These are phyloP conservation scores for Rousettus madagascariensis DNA, from an alignment of 2,797 vertebrate genomes.

Conservation along the genomic window DNA sequence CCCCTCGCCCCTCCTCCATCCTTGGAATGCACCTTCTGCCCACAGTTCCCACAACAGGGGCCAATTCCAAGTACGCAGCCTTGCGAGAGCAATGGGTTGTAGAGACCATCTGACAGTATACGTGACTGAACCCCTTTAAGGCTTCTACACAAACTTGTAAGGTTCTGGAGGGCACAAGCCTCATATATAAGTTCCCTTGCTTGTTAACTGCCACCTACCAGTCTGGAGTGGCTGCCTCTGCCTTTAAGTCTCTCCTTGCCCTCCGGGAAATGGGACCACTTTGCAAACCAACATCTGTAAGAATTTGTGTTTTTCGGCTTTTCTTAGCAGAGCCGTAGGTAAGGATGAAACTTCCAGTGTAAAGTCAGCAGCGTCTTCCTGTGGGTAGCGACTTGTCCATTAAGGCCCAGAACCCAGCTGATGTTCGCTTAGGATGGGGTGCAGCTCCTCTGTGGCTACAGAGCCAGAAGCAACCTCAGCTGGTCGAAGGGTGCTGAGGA, in stretches of 20 bases:
- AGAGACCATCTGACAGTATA: neutral
- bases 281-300: neutral
- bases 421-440: neutral
- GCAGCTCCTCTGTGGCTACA: neutral
- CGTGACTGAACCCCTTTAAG: neutral
- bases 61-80: neutral
- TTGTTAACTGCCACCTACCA: neutral
- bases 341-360: neutral
- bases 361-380: neutral
- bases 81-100: neutral
- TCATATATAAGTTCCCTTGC: neutral
- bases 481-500: neutral
- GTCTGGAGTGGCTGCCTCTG: neutral
- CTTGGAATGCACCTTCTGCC: neutral
- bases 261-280: accelerated
- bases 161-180: neutral
- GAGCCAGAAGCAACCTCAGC: neutral
- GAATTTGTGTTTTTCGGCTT: neutral
- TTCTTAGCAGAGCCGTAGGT: neutral
- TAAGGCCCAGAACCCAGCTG: neutral
- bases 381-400: neutral
- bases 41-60: neutral
- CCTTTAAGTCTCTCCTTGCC: neutral
- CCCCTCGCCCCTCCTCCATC: neutral
- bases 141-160: too few species aligned